Evolutionary conservation across 2,797 vertebrate genomes (phyloP).

Genomic region (Lacerta viridis): DNA sequence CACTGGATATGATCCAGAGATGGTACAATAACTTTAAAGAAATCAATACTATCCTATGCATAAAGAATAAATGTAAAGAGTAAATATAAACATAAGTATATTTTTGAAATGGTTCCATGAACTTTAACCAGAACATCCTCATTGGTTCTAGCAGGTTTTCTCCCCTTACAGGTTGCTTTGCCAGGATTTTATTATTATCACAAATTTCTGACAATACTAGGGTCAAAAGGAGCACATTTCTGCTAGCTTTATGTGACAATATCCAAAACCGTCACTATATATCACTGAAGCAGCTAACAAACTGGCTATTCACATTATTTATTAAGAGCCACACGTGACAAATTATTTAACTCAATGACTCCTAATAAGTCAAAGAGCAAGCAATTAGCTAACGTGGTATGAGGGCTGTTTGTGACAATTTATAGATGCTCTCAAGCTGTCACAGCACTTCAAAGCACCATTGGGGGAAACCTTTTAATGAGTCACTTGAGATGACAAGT

Average conservation of each 20-base stretch:
- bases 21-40: neutral
- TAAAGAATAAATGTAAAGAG: neutral
- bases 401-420: constrained; percentile 91
- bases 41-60: neutral
- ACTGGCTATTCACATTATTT: constrained; percentile 88
- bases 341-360: constrained; percentile 96
- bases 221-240: constrained; percentile 70
- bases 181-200: constrained; percentile 65
- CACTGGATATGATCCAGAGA: neutral
- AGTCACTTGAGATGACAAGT: constrained; percentile 91
- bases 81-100: neutral
- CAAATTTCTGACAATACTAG: constrained; percentile 62
- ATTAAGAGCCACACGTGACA: constrained; percentile 92
- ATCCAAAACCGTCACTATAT: constrained; percentile 85
- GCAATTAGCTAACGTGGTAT: constrained; percentile 94
- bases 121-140: neutral
- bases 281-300: constrained; percentile 82
- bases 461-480: constrained; percentile 86
- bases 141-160: constrained; percentile 6
- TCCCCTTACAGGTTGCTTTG: constrained; percentile 49
- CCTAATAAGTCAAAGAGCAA: constrained; percentile 96
- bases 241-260: constrained; percentile 79
- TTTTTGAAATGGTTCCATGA: constrained; percentile 4
- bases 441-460: constrained; percentile 91
- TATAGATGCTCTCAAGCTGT: constrained; percentile 90